Base-by-base conservation (phyloP, 2,888 invertebrate genomes). In the Platycheirus albimanus region DNA sequence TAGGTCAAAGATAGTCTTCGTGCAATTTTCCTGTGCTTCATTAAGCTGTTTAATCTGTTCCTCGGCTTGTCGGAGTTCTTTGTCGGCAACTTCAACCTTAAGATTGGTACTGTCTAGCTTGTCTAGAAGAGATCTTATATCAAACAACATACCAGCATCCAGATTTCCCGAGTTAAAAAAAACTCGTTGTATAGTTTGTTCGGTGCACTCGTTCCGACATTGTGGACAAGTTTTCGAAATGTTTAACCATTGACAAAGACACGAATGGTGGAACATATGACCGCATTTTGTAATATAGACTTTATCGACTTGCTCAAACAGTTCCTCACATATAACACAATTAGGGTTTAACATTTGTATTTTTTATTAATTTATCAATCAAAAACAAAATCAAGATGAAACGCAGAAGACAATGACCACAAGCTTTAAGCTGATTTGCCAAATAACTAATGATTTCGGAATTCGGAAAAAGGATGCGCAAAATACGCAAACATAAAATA, bases 141-240 rank as follows among this genome's bases (percentile, higher is more conserved):
- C n/a, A n/a, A n/a, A n/a, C 92, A 0, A 93, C 92, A 89, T 95
- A 7, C 91, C 91, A 1, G 90, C 90, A 85, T 94, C 94, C 58
- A 92, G 91, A 58, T 93, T 93, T 1, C 93, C 90, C 69, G 93
- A 88, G 76, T 94, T 95, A 0, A 95, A 94, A 87, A 93, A 96
- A 0, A 96, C 88, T 4, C 94, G 92, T 86, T 93, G 93, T 86
- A 95, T 93, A 77, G 92, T 93, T 61, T 91, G 92, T 7, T 92
- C 92, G 0, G 93, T 93, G 28, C 93, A 93, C 90, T 92, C 94
- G 86, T 93, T 91, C 11, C 96, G 92, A 87, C 96, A 96, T 91
- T 96, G 95, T 0, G 96, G 96, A 86, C 96, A 96, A 11, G 94
- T 93, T 88, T 93, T 93, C 0, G 95, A 95, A 87, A 96, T 90